Base-by-base conservation (phyloP, 2,113 vertebrate genomes). In the Tor tambroides region DNA sequence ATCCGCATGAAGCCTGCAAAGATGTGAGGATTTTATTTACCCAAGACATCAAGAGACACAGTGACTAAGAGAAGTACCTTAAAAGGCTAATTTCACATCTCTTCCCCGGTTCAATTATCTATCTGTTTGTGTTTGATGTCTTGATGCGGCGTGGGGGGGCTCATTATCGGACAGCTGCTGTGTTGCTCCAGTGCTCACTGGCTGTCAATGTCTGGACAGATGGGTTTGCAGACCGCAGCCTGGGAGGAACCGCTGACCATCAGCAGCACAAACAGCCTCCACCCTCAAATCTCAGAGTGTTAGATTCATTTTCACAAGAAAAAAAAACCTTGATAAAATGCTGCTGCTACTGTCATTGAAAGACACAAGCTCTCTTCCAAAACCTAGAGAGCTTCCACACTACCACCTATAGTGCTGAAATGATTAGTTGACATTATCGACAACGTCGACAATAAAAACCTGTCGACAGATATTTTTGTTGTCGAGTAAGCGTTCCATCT, bases 151-250 rank as follows among this genome's bases (percentile, higher is more conserved):
- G 69, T 28, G 30, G 80, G 83, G 85, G 56, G 21, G 82, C 89
- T 94, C 89, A 89, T 92, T 87, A 88, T 85, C 84, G 88, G 90
- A 87, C 90, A 88, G 92, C 92, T 93, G 88, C 89, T 86, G 87
- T 91, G 78, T 94, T 92, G 90, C 91, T 91, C 93, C 93, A 89
- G 89, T 76, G 76, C 84, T 85, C 88, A 91, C 90, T 91, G 83
- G 54, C 88, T 87, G 88, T 88, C 87, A 88, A 89, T 4, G 38
- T 82, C 69, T 72, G 90, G 91, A 93, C 94, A 95, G 93, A 95
- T 94, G 94, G 91, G 90, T 92, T 84, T 84, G 69, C 41, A 51
- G 78, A 75, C 86, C 82, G 83, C 86, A 90, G 92, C 90, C 93
- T 91, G 88, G 88, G 91, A 93, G 91, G 91, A 90, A 91, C 86